Conservation (phyloP, 2,113 vertebrate species). For the Hydrolagus affinis region DNA sequence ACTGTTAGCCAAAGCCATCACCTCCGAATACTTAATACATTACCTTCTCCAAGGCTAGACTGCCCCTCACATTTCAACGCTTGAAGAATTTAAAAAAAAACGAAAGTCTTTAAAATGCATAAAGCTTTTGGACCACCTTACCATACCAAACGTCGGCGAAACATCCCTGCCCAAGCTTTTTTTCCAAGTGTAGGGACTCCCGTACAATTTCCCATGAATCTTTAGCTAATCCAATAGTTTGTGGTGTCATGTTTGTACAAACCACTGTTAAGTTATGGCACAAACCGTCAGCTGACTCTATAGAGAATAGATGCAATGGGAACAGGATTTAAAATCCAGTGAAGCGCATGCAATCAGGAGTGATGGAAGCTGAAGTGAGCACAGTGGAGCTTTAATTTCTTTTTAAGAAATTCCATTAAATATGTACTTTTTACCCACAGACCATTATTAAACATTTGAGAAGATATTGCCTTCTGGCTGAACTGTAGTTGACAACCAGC, state of each 20-base stretch:
- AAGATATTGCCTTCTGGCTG: too few species aligned
- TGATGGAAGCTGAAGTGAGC: constrained; percentile 59
- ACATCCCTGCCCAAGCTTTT: constrained; percentile 96
- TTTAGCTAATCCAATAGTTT: constrained; percentile 93
- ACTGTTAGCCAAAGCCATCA: too few species aligned
- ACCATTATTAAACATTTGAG: neutral
- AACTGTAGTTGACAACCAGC: neutral
- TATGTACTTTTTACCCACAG: neutral
- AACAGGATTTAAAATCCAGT: constrained; percentile 71
- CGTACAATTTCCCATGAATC: constrained; percentile 95
- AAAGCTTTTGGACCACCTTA: constrained; percentile 63
- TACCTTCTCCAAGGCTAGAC: neutral
- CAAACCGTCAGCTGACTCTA: constrained; percentile 97
- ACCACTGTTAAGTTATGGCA: constrained; percentile 92
- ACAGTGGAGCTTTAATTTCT: neutral
- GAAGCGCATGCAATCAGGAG: constrained; percentile 72
- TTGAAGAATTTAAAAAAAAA: neutral
- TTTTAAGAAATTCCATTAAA: too few species aligned
- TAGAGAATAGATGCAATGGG: constrained; percentile 73
- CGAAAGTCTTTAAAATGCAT: neutral
- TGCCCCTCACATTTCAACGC: neutral
- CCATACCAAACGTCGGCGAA: constrained; percentile 98
- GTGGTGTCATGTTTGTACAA: constrained; percentile 84
- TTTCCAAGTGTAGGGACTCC: constrained; percentile 71
- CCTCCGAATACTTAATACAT: too few species aligned